A percentile compares a stretch with the other conserved stretches of the same genome.
phyloP scores from a whole-genome alignment of 1,140 invertebrate genomes.

The Notospermus geniculatus region DNA sequence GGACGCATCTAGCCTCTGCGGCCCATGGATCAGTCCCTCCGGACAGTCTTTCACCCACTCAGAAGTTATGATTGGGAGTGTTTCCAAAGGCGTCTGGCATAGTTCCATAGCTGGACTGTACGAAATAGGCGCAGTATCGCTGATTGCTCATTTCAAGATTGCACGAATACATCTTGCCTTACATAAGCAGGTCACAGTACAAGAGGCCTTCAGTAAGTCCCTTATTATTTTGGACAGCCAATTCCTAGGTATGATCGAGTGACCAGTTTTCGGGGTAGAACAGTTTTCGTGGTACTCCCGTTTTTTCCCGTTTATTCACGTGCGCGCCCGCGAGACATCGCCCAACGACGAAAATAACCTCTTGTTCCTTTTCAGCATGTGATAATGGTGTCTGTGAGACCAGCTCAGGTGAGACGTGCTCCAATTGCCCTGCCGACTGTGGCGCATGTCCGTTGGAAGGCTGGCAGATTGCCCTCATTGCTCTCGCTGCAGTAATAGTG shows the following conservation, averaged over 20 bases:
- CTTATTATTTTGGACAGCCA: too few relatives aligned
- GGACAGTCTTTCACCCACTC: slow-evolving; percentile 40
- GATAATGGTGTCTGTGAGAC: slow-evolving; percentile 35
- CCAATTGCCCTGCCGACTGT: slow-evolving; percentile 38
- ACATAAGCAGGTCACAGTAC: slow-evolving; percentile 29
- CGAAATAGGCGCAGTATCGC: slow-evolving; percentile 20
- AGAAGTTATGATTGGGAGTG: slow-evolving; percentile 27
- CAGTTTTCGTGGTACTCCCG: too few relatives aligned
- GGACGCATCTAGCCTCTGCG: slow-evolving; percentile 31
- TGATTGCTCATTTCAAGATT: slow-evolving; percentile 44
- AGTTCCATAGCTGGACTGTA: slow-evolving; percentile 31
- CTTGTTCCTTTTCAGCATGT: slow-evolving; percentile 28
- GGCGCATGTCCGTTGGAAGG: slow-evolving; percentile 35
- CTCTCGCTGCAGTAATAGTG: slow-evolving; percentile 13
- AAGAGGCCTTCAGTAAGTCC: not conserved
- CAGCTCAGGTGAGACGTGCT: slow-evolving; percentile 34
- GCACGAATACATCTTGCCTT: slow-evolving; percentile 38
- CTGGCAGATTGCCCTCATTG: slow-evolving; percentile 34
- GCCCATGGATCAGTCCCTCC: slow-evolving; percentile 37
- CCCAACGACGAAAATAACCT: not conserved
- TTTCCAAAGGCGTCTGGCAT: slow-evolving; percentile 33
- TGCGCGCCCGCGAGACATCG: too few relatives aligned
- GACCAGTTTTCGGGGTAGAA: too few relatives aligned
- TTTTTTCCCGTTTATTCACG: too few relatives aligned
- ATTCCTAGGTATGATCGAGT: too few relatives aligned